Evolutionary conservation across 2,113 vertebrate species (phyloP).

Genomic region (Corythornis vintsioides): DNA sequence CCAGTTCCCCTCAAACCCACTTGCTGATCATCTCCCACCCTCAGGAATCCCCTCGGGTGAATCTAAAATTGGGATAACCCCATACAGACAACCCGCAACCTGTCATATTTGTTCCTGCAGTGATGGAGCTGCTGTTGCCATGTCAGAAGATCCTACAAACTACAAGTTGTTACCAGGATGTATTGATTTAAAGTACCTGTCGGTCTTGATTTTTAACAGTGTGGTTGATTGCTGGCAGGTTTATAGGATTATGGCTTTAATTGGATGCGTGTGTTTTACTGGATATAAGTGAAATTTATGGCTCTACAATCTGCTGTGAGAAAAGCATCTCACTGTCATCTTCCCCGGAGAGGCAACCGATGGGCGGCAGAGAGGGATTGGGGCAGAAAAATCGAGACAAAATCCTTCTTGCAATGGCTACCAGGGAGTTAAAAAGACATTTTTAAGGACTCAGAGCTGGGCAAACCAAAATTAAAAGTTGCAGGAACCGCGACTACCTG

Average conservation of each 20-base stretch:
- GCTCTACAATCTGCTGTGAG: conserved; percentile 27
- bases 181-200: conserved; percentile 79
- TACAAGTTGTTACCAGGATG: conserved; percentile 64
- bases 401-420: not conserved
- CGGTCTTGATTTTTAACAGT: conserved; percentile 68
- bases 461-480: not conserved
- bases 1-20: not conserved
- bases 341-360: not conserved
- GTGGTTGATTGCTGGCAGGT: conserved; percentile 77
- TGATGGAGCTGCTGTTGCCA: not conserved
- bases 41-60: not conserved
- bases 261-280: conserved; percentile 77
- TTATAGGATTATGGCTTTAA: conserved; percentile 82
- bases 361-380: not conserved
- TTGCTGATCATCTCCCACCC: not conserved
- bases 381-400: not conserved
- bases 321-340: conserved; percentile 8
- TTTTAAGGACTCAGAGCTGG: not conserved
- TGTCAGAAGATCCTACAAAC: conserved; percentile 52
- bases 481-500: conserved; percentile 30
- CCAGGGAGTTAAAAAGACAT: not conserved
- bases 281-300: conserved; percentile 77
- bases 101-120: conserved; percentile 25
- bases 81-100: not conserved
- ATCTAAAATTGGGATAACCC: not conserved